Percentiles rank a stretch among this genome's conserved stretches.
phyloP scores from a whole-genome alignment of 2,113 vertebrate species.

The Leucoraja erinaceus region DNA sequence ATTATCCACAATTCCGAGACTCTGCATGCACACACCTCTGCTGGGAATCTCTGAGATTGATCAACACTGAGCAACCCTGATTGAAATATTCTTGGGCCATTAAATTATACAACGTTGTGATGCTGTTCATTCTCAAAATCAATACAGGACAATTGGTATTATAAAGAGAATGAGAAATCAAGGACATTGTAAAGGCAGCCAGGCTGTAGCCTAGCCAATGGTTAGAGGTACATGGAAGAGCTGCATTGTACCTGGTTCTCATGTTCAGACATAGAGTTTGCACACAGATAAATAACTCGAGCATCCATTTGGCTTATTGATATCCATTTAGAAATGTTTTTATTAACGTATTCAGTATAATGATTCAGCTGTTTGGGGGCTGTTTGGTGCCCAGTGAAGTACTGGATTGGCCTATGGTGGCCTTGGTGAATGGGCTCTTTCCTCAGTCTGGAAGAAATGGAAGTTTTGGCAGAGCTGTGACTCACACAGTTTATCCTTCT shows the following conservation, averaged over 20 bases:
- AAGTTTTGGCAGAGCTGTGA: not conserved
- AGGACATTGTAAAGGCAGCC: not conserved
- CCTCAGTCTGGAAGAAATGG: not conserved
- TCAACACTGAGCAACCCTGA: not conserved
- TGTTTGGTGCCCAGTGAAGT: not conserved
- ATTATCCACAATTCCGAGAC: not conserved
- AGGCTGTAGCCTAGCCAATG: not conserved
- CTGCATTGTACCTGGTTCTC: too few relatives aligned
- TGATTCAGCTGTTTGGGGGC: not conserved
- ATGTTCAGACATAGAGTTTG: not conserved
- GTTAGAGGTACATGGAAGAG: not conserved
- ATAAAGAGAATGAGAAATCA: not conserved
- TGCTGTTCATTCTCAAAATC: conserved; percentile 3
- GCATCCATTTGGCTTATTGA: not conserved
- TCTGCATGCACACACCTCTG: too few relatives aligned
- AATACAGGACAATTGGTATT: not conserved
- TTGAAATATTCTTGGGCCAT: not conserved
- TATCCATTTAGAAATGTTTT: not conserved
- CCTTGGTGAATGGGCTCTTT: not conserved
- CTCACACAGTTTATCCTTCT: too few relatives aligned
- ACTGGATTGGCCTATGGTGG: not conserved
- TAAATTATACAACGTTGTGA: not conserved
- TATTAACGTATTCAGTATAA: not conserved
- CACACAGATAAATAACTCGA: not conserved
- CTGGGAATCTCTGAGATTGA: not conserved